Conservation (phyloP, 1,140 invertebrate genomes). For the Lethrus apterus region DNA sequence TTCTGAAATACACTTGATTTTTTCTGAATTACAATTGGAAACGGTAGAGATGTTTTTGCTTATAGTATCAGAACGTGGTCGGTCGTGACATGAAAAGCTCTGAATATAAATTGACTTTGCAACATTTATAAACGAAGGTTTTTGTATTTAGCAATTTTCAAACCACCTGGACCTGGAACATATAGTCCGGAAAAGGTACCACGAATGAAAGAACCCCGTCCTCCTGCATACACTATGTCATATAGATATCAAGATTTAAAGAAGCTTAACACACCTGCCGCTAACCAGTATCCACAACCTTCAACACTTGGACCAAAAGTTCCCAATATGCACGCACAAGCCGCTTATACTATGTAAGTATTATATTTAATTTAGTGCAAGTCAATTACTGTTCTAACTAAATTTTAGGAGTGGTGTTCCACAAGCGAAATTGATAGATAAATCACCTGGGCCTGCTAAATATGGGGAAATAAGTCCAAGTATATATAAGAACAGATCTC, state of each 20-base stretch:
- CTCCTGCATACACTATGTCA: conserved; percentile 50
- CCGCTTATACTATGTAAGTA: conserved; percentile 46
- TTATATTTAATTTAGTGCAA: not conserved
- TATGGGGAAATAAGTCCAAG: conserved; percentile 40
- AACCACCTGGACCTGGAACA: conserved; percentile 49
- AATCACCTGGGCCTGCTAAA: conserved; percentile 52
- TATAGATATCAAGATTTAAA: conserved; percentile 32
- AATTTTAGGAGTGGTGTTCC: conserved; percentile 12
- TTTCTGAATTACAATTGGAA: no score
- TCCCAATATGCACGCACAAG: conserved; percentile 37
- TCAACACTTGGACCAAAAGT: conserved; percentile 39
- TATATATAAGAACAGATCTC: conserved; percentile 33
- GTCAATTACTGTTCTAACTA: not conserved
- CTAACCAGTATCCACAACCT: conserved; percentile 50
- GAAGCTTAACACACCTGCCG: conserved; percentile 45
- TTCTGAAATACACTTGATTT: no score
- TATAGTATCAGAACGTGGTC: no score
- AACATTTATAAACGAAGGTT: no score
- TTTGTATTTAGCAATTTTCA: conserved; percentile 26
- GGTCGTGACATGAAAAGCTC: no score
- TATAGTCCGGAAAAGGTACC: conserved; percentile 46
- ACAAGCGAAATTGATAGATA: conserved; percentile 13
- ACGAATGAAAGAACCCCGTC: conserved; percentile 41
- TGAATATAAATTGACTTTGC: no score
- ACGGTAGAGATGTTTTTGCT: no score